Conservation (phyloP, 2,888 invertebrate species). For the Oxycera nigricornis region DNA sequence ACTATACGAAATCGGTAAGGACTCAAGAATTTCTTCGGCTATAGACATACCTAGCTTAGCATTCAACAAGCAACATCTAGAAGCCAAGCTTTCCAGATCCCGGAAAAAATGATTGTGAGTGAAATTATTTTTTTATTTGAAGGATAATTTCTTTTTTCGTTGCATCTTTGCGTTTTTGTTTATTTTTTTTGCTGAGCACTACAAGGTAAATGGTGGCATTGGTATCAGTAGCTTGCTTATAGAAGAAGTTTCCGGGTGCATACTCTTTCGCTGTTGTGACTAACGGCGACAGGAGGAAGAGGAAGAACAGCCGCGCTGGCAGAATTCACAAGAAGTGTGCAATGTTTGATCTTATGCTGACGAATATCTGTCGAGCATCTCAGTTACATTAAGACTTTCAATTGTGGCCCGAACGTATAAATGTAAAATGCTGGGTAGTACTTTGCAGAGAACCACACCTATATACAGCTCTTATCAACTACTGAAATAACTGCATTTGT, state of each 20-base stretch:
- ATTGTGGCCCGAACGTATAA: too few relatives aligned
- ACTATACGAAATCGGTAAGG: background rate
- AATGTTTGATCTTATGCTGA: too few relatives aligned
- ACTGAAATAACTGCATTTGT: too few relatives aligned
- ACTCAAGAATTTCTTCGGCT: background rate
- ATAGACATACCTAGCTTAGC: background rate
- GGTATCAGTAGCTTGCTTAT: background rate
- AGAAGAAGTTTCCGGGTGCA: background rate
- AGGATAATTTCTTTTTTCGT: constrained; percentile 8
- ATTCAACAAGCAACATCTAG: background rate
- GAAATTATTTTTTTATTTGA: constrained; percentile 38
- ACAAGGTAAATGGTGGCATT: background rate
- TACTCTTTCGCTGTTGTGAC: too few relatives aligned
- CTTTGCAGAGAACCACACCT: too few relatives aligned
- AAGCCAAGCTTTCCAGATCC: constrained; percentile 6
- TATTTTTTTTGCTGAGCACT: background rate
- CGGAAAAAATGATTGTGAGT: constrained; percentile 27
- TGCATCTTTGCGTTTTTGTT: background rate
- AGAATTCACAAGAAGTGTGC: too few relatives aligned
- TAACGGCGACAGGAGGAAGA: too few relatives aligned
- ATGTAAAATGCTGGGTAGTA: too few relatives aligned
- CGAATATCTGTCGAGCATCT: too few relatives aligned
- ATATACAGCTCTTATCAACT: too few relatives aligned
- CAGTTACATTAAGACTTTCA: too few relatives aligned
- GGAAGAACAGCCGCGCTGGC: too few relatives aligned